A percentile compares a stretch with the other conserved stretches of the same genome.
phyloP scores from a whole-genome alignment of 2,888 invertebrate species.

The Helicoverpa assulta region DNA sequence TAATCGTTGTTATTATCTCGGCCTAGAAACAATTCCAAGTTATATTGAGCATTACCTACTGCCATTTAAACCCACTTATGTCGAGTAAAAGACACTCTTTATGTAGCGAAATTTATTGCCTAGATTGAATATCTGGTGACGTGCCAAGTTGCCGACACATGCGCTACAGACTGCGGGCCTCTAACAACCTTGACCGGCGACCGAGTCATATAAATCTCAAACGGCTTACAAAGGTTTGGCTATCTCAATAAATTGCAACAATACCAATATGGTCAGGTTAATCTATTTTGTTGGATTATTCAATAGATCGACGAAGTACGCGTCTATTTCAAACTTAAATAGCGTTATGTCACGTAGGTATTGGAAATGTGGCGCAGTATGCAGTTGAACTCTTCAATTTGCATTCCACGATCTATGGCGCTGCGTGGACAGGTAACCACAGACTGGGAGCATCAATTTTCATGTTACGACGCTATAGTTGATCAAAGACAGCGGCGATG shows the following conservation, averaged over 20 bases:
- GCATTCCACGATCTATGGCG: constrained; percentile 17
- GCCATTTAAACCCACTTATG: constrained; percentile 38
- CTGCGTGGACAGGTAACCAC: constrained; percentile 12
- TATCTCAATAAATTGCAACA: constrained; percentile 61
- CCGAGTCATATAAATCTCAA: constrained; percentile 73
- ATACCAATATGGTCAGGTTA: constrained; percentile 54
- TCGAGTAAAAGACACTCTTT: constrained; percentile 37
- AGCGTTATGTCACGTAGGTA: constrained; percentile 23
- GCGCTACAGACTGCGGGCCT: constrained; percentile 81
- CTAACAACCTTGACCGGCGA: constrained; percentile 85
- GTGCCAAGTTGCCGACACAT: constrained; percentile 80
- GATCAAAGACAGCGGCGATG: constrained; percentile 1
- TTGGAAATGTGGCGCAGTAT: constrained; percentile 20
- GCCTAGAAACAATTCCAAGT: constrained; percentile 34
- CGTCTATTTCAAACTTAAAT: constrained; percentile 18
- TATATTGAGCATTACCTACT: constrained; percentile 40
- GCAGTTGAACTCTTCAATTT: constrained; percentile 27
- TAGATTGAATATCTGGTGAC: constrained; percentile 73
- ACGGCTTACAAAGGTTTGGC: constrained; percentile 70
- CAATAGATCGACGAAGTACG: constrained; percentile 43
- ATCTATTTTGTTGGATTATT: constrained; percentile 48
- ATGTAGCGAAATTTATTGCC: constrained; percentile 59
- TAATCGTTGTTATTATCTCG: constrained; percentile 31
- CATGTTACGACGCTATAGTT: background rate
- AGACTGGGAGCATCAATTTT: constrained; percentile 5